These are phyloP conservation scores for Serilophus lunatus DNA, from an alignment of 2,113 vertebrate species.

Conservation along the genomic window DNA sequence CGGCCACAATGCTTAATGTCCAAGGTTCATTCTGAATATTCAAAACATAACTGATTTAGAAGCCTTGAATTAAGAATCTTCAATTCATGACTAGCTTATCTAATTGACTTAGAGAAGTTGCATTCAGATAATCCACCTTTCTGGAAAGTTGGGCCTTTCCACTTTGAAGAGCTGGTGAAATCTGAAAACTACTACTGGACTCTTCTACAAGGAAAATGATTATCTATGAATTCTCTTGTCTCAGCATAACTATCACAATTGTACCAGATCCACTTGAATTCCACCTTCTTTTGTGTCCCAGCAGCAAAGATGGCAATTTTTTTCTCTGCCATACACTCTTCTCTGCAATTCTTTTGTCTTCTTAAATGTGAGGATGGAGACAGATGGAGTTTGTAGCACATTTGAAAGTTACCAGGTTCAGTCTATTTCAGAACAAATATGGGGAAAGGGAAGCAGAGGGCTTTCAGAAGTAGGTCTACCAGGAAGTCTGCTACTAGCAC, in stretches of 20 bases:
- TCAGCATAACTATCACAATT: not conserved
- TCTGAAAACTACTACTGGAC: not conserved
- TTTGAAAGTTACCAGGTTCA: not conserved
- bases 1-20: not conserved
- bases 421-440: not conserved
- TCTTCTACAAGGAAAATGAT: not conserved
- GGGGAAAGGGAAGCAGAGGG: not conserved
- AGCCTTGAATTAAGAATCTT: not conserved
- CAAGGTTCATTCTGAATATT: not conserved
- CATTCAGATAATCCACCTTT: not conserved
- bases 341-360: not conserved
- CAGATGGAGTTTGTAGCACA: not conserved
- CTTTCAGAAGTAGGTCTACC: not conserved
- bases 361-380: not conserved
- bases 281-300: not conserved
- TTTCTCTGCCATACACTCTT: not conserved
- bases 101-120: not conserved
- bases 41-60: not conserved
- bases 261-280: not conserved
- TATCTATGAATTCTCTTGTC: not conserved
- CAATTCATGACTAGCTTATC: not conserved
- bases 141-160: not conserved
- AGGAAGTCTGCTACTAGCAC: not conserved
- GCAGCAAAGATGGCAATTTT: not conserved
- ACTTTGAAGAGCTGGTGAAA: not conserved